phyloP scores from a whole-genome alignment of 2,888 invertebrate genomes.

The Heliconius ismenius region DNA sequence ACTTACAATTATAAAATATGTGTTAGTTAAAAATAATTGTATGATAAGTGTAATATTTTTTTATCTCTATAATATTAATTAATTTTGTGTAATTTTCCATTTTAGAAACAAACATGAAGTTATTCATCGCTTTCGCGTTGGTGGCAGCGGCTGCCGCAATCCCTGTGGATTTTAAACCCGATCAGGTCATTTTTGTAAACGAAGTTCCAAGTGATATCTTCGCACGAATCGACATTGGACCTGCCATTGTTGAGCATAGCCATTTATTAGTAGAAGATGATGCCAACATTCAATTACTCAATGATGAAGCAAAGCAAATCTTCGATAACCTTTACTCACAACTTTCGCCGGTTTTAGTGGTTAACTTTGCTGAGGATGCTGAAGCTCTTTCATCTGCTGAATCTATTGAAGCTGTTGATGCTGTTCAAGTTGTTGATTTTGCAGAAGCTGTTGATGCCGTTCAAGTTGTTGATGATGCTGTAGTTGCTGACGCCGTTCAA shows the following conservation, averaged over 20 bases:
- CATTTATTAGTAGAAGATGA: not conserved
- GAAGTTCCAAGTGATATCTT: slow-evolving; percentile 35
- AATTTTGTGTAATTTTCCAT: not conserved
- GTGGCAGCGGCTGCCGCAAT: slow-evolving; percentile 42
- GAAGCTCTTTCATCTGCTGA: not conserved
- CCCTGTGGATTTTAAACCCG: slow-evolving; percentile 34
- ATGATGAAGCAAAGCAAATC: not conserved
- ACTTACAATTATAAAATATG: not conserved
- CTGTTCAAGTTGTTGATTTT: not conserved
- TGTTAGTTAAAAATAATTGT: not conserved
- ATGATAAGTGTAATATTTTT: not conserved
- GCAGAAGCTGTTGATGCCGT: not conserved
- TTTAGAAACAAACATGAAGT: slow-evolving; percentile 40
- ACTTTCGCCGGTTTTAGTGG: slow-evolving; percentile 4
- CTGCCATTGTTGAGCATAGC: slow-evolving; percentile 35
- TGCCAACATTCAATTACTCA: not conserved
- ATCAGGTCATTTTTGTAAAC: slow-evolving; percentile 26
- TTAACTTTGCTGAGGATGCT: not conserved
- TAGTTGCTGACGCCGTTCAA: not conserved
- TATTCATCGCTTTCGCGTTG: slow-evolving; percentile 41
- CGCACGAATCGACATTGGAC: slow-evolving; percentile 33
- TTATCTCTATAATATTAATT: not conserved
- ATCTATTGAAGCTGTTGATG: not conserved
- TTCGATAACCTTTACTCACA: not conserved
- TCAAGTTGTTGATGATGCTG: not conserved